Conservation (phyloP, 2,888 invertebrate genomes). For the Lordiphosa fenestrarum region DNA sequence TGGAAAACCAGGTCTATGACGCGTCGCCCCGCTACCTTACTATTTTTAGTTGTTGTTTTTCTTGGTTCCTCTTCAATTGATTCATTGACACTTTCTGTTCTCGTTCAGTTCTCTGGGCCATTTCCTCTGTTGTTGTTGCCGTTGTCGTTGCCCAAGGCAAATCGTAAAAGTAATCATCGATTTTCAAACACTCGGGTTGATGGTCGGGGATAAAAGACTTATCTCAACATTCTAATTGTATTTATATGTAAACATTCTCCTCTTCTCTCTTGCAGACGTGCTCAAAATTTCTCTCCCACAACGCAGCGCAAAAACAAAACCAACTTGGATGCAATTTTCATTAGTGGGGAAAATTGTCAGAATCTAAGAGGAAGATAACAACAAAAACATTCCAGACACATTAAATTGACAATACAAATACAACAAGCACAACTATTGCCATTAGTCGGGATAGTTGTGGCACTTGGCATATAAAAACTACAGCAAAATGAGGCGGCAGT, state of each 20-base stretch:
- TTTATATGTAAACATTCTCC: constrained; percentile 9
- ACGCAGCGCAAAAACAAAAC: constrained; percentile 27
- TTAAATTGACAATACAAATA: constrained; percentile 7
- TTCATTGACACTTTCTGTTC: constrained; percentile 44
- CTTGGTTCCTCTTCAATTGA: constrained; percentile 36
- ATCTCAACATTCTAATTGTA: too few relatives aligned
- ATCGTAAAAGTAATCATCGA: constrained; percentile 51
- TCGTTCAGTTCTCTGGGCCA: constrained; percentile 31
- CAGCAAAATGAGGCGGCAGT: constrained; percentile 78
- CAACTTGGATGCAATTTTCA: constrained; percentile 60
- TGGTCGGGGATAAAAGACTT: constrained; percentile 8
- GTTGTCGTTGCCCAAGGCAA: constrained; percentile 29
- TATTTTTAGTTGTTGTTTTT: constrained; percentile 2
- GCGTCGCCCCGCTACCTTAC: constrained; percentile 1
- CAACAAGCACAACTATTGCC: constrained; percentile 4
- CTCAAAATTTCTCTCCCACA: constrained; percentile 9
- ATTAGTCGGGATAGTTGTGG: not conserved
- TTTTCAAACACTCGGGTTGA: constrained; percentile 22
- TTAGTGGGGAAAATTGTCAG: constrained; percentile 51
- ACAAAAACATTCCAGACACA: constrained; percentile 33
- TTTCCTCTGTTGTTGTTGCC: constrained; percentile 13
- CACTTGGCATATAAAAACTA: constrained; percentile 2
- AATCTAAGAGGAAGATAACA: constrained; percentile 12
- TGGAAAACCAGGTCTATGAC: constrained; percentile 62
- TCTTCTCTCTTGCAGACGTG: constrained; percentile 25